These are phyloP conservation scores for Hippocampus comes DNA, from an alignment of 2,113 vertebrate species.

Conservation along the genomic window DNA sequence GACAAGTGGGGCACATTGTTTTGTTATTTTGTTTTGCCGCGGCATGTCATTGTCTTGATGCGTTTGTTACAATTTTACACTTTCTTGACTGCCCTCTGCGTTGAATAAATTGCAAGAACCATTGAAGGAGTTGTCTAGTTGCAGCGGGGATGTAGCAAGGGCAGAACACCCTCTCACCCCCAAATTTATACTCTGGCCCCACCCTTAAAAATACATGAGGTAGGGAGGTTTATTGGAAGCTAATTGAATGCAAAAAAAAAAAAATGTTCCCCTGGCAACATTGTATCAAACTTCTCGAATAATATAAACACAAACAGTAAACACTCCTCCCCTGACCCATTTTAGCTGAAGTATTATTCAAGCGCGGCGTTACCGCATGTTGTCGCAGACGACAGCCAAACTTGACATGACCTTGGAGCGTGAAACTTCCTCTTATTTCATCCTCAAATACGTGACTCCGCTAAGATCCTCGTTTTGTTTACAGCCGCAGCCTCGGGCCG, in stretches of 20 bases:
- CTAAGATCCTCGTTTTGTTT: conserved; percentile 64
- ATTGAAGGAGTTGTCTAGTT: too few relatives aligned
- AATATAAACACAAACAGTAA: not conserved
- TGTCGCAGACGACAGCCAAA: conserved; percentile 9
- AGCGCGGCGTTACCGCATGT: conserved; percentile 6
- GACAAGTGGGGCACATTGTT: too few relatives aligned
- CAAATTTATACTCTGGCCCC: too few relatives aligned
- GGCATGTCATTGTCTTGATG: too few relatives aligned
- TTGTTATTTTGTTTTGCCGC: too few relatives aligned
- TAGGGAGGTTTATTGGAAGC: not conserved
- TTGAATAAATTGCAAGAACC: too few relatives aligned
- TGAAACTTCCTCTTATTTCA: conserved; percentile 30
- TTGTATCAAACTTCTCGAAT: not conserved
- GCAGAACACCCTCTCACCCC: too few relatives aligned
- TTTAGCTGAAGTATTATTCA: conserved; percentile 7
- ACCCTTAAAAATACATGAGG: too few relatives aligned
- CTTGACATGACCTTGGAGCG: conserved; percentile 27
- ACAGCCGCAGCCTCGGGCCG: conserved; percentile 40
- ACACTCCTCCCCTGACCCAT: not conserved
- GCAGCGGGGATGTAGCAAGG: too few relatives aligned
- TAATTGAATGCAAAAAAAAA: not conserved
- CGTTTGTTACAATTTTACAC: too few relatives aligned
- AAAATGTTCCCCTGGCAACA: not conserved
- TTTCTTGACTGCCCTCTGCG: too few relatives aligned
- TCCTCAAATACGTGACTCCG: conserved; percentile 32